phyloP scores from a whole-genome alignment of 2,797 vertebrate genomes.

The Acropternis orthonyx region DNA sequence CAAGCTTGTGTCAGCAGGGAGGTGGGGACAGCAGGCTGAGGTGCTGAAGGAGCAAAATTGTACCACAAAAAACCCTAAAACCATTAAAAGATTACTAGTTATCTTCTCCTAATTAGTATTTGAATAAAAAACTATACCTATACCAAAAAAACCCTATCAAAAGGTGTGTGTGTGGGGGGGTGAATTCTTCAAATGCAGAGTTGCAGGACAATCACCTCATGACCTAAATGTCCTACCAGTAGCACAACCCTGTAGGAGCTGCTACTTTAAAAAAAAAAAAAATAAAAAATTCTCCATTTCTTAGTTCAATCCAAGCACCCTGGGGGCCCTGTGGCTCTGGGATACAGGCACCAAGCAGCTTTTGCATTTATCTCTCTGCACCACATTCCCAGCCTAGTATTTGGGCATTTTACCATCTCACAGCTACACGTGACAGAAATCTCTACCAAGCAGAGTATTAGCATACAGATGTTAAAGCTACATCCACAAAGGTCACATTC shows the following conservation, averaged over 20 bases:
- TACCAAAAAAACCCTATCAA: background rate
- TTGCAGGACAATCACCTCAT: background rate
- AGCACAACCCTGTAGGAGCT: background rate
- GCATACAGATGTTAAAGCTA: background rate
- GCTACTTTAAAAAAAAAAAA: background rate
- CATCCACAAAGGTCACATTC: background rate
- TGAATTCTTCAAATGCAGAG: background rate
- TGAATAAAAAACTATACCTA: background rate
- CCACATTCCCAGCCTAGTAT: background rate
- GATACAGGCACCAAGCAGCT: background rate
- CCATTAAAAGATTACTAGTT: background rate
- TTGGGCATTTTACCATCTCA: background rate
- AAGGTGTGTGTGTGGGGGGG: accelerated
- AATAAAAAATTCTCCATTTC: too few species aligned
- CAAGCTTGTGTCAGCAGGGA: background rate
- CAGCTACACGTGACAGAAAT: background rate
- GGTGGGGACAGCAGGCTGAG: background rate
- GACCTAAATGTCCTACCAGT: background rate
- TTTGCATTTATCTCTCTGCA: background rate
- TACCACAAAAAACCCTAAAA: background rate
- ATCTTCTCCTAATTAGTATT: background rate
- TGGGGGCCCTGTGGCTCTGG: accelerated
- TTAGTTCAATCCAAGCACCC: background rate
- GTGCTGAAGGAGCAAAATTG: background rate
- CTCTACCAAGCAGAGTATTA: background rate